Conservation (phyloP, 2,797 vertebrate species). For the Cottoperca gobio region DNA sequence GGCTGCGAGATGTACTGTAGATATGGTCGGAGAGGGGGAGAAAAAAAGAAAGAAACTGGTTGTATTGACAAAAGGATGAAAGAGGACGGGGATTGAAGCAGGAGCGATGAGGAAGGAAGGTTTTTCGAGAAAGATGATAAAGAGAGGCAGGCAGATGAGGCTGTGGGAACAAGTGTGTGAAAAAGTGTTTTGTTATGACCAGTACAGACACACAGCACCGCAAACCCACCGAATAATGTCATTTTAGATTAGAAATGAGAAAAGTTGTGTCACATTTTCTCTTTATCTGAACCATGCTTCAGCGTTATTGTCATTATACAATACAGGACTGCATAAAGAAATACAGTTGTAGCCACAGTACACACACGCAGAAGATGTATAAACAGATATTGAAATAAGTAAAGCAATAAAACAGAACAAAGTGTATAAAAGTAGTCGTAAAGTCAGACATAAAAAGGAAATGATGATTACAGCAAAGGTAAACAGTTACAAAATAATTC, state of each 20-base stretch:
- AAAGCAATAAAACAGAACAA: neutral
- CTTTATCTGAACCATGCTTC: neutral
- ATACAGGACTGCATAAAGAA: neutral
- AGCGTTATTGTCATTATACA: neutral
- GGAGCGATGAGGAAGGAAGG: neutral
- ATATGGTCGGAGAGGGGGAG: constrained; percentile 8
- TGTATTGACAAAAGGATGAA: neutral
- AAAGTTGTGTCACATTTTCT: neutral
- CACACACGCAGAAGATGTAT: neutral
- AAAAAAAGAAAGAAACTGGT: constrained; percentile 1
- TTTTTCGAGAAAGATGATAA: neutral
- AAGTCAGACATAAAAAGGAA: no score
- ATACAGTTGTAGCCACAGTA: neutral
- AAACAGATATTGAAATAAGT: neutral
- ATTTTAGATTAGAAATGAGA: neutral
- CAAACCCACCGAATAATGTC: neutral
- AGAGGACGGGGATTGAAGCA: neutral
- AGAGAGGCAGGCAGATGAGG: neutral
- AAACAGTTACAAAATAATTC: neutral
- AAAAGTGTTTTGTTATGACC: neutral
- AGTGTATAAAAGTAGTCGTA: neutral
- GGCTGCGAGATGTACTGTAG: constrained; percentile 27
- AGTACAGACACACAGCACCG: neutral
- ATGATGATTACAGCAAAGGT: neutral
- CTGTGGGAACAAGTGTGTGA: neutral